These are phyloP conservation scores for Hypomecis atomaria DNA, from an alignment of 2,888 invertebrate species.

Conservation along the genomic window DNA sequence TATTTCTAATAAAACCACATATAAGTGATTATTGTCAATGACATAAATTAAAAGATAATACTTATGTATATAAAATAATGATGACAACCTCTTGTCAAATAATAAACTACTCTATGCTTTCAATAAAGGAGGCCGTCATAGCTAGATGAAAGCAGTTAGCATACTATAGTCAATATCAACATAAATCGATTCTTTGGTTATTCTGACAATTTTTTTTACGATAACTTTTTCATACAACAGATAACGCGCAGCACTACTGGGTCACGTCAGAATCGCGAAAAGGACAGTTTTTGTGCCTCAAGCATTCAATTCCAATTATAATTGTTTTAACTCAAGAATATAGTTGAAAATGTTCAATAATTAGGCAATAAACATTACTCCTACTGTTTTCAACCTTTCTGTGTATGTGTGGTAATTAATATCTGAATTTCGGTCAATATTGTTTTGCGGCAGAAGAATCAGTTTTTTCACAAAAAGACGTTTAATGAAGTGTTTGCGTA, in stretches of 20 bases:
- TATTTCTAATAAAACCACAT: too few relatives aligned
- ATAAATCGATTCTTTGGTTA: neutral
- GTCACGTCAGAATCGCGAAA: conserved; percentile 55
- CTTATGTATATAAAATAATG: too few relatives aligned
- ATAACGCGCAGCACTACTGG: conserved; percentile 40
- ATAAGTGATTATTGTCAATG: too few relatives aligned
- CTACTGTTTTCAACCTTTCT: conserved; percentile 26
- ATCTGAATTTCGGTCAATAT: conserved; percentile 35
- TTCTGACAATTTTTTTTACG: neutral
- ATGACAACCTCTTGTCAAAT: too few relatives aligned
- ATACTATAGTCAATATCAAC: too few relatives aligned
- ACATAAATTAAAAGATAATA: too few relatives aligned
- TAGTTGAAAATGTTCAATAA: conserved; percentile 33
- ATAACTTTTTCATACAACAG: neutral
- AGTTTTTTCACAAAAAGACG: conserved; percentile 13
- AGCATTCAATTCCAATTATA: conserved; percentile 51
- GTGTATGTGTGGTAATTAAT: conserved; percentile 30
- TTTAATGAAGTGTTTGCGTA: conserved; percentile 33
- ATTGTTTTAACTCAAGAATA: conserved; percentile 40
- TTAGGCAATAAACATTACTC: conserved; percentile 38
- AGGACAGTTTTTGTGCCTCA: conserved; percentile 59
- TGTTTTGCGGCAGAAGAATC: conserved; percentile 34
- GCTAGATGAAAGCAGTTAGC: too few relatives aligned
- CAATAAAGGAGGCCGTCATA: too few relatives aligned
- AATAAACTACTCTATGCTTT: too few relatives aligned